Conservation (phyloP, 2,113 vertebrate genomes). For the Ammospiza caudacuta region DNA sequence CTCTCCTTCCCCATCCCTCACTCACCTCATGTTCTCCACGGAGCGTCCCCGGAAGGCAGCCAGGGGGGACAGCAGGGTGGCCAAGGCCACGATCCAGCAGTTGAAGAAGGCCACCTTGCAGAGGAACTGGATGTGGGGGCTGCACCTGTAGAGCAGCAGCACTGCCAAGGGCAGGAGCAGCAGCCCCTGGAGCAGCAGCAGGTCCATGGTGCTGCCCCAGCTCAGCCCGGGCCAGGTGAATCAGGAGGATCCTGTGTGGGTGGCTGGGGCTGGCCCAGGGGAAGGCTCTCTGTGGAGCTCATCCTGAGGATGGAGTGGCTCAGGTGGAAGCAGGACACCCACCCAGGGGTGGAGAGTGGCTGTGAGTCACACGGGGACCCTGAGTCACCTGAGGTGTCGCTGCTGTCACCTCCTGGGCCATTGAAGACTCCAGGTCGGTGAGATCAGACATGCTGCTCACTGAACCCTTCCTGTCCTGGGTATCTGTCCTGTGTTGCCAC, state of each 20-base stretch:
- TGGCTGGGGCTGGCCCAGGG: neutral
- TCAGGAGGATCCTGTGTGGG: neutral
- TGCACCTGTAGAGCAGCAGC: slow-evolving; percentile 3
- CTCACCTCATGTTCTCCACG: slow-evolving; percentile 81
- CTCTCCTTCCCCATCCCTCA: neutral
- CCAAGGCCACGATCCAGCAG: neutral
- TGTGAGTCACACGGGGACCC: neutral
- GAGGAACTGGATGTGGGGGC: neutral
- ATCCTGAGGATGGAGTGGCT: neutral
- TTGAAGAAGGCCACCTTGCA: slow-evolving; percentile 53
- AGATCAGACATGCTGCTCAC: neutral
- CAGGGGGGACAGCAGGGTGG: slow-evolving; percentile 19
- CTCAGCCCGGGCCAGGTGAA: neutral
- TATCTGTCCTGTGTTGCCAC: neutral
- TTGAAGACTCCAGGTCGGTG: neutral
- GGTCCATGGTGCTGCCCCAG: neutral
- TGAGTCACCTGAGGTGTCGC: neutral
- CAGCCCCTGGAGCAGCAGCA: neutral
- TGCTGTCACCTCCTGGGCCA: neutral
- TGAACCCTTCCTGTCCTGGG: fast-evolving
- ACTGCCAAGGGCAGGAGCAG: neutral
- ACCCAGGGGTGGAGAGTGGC: neutral
- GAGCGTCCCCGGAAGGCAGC: slow-evolving; percentile 66
- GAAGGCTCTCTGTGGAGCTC: neutral
- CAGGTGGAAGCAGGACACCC: neutral